Percentiles rank a stretch among this genome's conserved stretches.
phyloP scores from a whole-genome alignment of 2,888 invertebrate genomes.

The Synergus umbraculus region DNA sequence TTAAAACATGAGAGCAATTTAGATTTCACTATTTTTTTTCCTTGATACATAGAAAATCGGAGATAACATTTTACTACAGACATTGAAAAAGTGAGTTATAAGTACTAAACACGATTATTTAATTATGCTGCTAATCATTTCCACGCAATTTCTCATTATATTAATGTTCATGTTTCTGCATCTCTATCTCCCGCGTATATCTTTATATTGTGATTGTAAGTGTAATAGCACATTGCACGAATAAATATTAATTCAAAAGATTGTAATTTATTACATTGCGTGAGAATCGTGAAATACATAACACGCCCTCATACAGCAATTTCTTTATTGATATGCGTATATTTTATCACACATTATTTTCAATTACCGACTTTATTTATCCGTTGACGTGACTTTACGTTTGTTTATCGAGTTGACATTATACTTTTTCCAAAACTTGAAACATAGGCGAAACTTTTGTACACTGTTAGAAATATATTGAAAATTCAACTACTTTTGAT shows the following conservation, averaged over 20 bases:
- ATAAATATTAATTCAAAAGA: slow-evolving; percentile 40
- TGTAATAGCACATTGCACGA: slow-evolving; percentile 34
- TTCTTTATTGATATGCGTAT: slow-evolving; percentile 53
- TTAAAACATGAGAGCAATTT: background rate
- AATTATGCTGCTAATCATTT: slow-evolving; percentile 36
- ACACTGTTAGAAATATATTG: too few species aligned
- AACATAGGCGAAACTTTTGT: too few species aligned
- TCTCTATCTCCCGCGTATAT: slow-evolving; percentile 11
- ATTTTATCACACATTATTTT: slow-evolving; percentile 55
- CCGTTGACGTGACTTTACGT: slow-evolving; percentile 15
- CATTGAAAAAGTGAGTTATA: slow-evolving; percentile 21
- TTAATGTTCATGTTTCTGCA: slow-evolving; percentile 30
- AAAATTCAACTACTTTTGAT: too few species aligned
- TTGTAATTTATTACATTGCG: slow-evolving; percentile 57
- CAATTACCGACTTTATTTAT: slow-evolving; percentile 54
- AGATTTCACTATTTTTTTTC: background rate
- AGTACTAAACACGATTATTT: slow-evolving; percentile 6
- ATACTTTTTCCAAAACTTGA: background rate
- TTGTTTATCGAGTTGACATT: background rate
- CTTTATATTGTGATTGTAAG: slow-evolving; percentile 18
- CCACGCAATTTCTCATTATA: slow-evolving; percentile 29
- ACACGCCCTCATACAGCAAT: slow-evolving; percentile 47
- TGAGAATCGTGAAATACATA: slow-evolving; percentile 54
- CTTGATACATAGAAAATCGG: background rate
- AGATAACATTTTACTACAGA: background rate